Evolutionary conservation across 2,113 vertebrate genomes (phyloP).

Genomic region (Petroica traversi): DNA sequence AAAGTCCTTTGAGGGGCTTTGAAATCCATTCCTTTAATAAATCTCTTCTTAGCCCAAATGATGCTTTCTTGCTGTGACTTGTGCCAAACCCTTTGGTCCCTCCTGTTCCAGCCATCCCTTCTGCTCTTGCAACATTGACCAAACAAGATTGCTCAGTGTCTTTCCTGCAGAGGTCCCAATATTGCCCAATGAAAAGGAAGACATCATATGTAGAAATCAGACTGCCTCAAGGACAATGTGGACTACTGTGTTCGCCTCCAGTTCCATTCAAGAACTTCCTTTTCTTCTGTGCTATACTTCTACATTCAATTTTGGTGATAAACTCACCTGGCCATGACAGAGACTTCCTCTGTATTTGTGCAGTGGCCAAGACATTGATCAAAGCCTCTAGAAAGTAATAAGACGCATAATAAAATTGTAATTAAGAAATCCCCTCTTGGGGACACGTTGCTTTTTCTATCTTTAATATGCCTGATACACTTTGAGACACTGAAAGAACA

Average conservation of each 20-base stretch:
- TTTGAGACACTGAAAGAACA: neutral
- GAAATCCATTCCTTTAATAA: neutral
- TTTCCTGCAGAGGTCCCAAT: neutral
- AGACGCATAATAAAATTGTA: neutral
- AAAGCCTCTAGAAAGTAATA: neutral
- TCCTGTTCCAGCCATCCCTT: neutral
- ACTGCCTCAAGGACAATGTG: neutral
- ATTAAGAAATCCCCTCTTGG: neutral
- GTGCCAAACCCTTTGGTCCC: neutral
- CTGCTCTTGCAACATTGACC: neutral
- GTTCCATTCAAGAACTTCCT: neutral
- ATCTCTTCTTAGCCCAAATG: neutral
- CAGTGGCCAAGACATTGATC: neutral
- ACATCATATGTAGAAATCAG: neutral
- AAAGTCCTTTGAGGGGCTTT: neutral
- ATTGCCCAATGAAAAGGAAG: neutral
- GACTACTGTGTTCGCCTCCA: neutral
- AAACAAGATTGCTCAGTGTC: neutral
- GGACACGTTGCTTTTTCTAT: neutral
- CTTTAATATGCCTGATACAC: neutral
- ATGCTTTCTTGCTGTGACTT: neutral
- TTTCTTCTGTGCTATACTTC: neutral
- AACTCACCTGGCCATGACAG: neutral
- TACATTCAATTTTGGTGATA: neutral
- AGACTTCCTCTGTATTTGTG: neutral